Conservation (phyloP, 2,797 vertebrate genomes). For the Tachyglossus aculeatus region DNA sequence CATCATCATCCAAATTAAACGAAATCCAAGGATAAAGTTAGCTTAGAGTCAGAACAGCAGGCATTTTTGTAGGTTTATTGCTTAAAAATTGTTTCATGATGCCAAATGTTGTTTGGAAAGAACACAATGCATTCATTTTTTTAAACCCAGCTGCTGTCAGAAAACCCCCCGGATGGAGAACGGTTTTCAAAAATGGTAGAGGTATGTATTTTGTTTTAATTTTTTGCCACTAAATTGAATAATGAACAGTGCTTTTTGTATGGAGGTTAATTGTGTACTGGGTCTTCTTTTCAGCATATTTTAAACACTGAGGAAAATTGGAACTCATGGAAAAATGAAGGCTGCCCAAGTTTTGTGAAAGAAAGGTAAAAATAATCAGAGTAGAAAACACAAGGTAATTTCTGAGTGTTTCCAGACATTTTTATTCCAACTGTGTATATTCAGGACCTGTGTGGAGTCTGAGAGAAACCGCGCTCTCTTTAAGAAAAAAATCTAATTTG, state of each 20-base stretch:
- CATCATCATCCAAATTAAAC: too few species aligned
- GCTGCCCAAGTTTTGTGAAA: conserved; percentile 97
- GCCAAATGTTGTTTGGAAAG: conserved; percentile 61
- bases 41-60: conserved; percentile 65
- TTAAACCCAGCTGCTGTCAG: conserved; percentile 86
- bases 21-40: conserved; percentile 71
- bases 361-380: conserved; percentile 83
- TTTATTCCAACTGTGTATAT: too few species aligned
- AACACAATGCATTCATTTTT: conserved; percentile 53
- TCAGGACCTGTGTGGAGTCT: too few species aligned
- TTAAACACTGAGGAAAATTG: conserved; percentile 98
- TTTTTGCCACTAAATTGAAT: conserved; percentile 7
- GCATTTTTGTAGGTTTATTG: conserved; percentile 59
- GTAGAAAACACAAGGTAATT: conserved; percentile 1
- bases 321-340: conserved; percentile 98
- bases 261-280: background rate
- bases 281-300: conserved; percentile 84
- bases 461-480: too few species aligned
- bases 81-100: conserved; percentile 59
- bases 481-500: too few species aligned
- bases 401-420: too few species aligned
- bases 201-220: conserved; percentile 73
- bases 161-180: conserved; percentile 94
- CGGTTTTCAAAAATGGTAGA: conserved; percentile 95
- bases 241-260: background rate